Evolutionary conservation across 1,140 invertebrate species (phyloP).

Genomic region (Papilio polyxenes): DNA sequence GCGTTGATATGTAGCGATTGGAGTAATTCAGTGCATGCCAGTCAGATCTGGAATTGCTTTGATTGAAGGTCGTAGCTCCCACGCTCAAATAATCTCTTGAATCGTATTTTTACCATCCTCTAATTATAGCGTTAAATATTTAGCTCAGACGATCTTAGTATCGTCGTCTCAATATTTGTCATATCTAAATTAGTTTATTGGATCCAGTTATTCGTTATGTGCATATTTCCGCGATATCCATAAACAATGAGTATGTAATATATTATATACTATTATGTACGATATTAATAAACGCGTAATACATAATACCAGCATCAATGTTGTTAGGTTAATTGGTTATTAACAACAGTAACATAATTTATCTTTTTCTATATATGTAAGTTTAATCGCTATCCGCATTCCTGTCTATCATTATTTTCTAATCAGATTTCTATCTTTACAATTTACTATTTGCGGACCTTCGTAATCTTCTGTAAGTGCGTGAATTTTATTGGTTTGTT

Average conservation of each 20-base stretch:
- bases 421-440: conserved; percentile 34
- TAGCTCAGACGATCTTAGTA: conserved; percentile 55
- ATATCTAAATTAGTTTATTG: conserved; percentile 9
- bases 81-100: conserved; percentile 64
- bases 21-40: conserved; percentile 53
- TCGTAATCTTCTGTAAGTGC: conserved; percentile 24
- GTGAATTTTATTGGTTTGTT: conserved; percentile 12
- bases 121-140: conserved; percentile 66
- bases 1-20: conserved; percentile 44
- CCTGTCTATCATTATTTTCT: conserved; percentile 24
- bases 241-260: background rate
- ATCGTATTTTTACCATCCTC: conserved; percentile 66
- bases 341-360: conserved; percentile 22
- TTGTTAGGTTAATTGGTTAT: conserved; percentile 8
- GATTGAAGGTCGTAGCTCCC: conserved; percentile 68
- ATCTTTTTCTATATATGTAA: conserved; percentile 36
- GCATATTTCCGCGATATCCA: background rate
- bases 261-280: background rate
- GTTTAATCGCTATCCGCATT: conserved; percentile 33
- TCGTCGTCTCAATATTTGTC: conserved; percentile 22
- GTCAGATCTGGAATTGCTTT: conserved; percentile 51
- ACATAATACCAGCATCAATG: background rate
- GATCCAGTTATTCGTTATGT: background rate
- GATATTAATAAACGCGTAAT: conserved; percentile 22
- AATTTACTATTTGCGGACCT: conserved; percentile 28